These are phyloP conservation scores for Daphoenositta chrysoptera DNA, from an alignment of 2,113 vertebrate species.

Conservation along the genomic window DNA sequence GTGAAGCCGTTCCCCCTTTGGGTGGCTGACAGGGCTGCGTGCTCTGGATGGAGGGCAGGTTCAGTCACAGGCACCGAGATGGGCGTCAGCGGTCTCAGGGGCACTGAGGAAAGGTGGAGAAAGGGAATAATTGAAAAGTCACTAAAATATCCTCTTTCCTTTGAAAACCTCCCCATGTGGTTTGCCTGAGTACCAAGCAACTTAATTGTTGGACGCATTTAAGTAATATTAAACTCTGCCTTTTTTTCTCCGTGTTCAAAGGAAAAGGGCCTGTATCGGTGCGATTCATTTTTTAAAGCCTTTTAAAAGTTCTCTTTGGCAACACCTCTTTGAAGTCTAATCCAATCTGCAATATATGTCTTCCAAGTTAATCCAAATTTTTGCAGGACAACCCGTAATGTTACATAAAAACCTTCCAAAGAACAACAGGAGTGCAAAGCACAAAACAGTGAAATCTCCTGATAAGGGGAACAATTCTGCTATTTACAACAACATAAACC, in stretches of 20 bases:
- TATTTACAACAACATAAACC: neutral
- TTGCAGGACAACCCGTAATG: constrained; percentile 32
- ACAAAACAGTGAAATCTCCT: neutral
- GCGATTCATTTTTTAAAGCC: constrained; percentile 27
- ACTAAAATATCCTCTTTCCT: neutral
- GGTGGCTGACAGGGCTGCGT: neutral
- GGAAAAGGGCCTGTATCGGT: neutral
- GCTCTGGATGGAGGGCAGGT: neutral
- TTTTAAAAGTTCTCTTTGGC: constrained; percentile 50
- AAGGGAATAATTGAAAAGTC: neutral
- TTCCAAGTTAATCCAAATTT: constrained; percentile 51
- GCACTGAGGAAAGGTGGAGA: neutral
- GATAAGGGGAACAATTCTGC: neutral
- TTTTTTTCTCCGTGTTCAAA: neutral
- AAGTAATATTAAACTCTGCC: constrained; percentile 30
- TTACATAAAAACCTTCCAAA: constrained; percentile 8
- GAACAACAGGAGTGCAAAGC: neutral
- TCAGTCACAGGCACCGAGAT: neutral
- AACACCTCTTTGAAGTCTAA: constrained; percentile 62
- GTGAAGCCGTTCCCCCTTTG: neutral
- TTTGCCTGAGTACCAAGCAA: neutral
- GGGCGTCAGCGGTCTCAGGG: neutral
- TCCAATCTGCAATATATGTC: constrained; percentile 40
- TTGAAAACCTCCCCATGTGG: neutral
- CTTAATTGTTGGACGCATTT: neutral